Evolutionary conservation across 2,888 invertebrate genomes (phyloP), one percentile per base, ranked within the genome.

Genomic region (Epinotia bilunana): DNA sequence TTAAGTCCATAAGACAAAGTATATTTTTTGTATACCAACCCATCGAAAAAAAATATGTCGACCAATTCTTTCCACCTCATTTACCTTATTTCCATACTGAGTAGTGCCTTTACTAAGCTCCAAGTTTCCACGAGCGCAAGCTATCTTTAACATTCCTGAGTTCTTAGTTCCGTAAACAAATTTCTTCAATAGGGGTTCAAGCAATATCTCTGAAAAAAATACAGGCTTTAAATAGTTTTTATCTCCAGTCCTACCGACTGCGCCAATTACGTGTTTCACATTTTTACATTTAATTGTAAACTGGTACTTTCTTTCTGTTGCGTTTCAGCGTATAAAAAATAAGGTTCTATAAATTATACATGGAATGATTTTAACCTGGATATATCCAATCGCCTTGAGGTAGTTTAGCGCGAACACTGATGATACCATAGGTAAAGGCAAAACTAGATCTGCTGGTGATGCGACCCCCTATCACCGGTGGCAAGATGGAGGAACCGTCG

Each of bases 81-180:
- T 61, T 77, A 88, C 90, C 82, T 90, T 88, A 77, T 89, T 89
- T 63, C 94, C 92, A 55, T 83, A 84, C 16, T 87, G 87, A 46
- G 82, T 83, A 12, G 79, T 76, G 2, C 88, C 90, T 3, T 79
- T 81, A 0, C 84, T 84, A 1, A 93, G 81, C 6, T 93, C 91
- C 6, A 65, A 80, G 85, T 97, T 97, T 28, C 97, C 97, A 9
- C 95, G 91, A 0, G 95, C 92, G 79, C 96, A 95, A 3, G 97
- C 97, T 67, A 98, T 94, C 77, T 96, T 95, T 63, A 98, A 94
- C 83, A 97, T 95, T 0, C 97, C 97, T 0, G 97, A 69, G 78
- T 90, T 91, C 81, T 88, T 85, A 53, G 83, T 84, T 0, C 91
- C 75, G 46, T 83, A 79, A 9, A 96, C 97, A 81, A 97, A 97